Conservation (phyloP, 1,140 invertebrate species). For the Gerris buenoi region DNA sequence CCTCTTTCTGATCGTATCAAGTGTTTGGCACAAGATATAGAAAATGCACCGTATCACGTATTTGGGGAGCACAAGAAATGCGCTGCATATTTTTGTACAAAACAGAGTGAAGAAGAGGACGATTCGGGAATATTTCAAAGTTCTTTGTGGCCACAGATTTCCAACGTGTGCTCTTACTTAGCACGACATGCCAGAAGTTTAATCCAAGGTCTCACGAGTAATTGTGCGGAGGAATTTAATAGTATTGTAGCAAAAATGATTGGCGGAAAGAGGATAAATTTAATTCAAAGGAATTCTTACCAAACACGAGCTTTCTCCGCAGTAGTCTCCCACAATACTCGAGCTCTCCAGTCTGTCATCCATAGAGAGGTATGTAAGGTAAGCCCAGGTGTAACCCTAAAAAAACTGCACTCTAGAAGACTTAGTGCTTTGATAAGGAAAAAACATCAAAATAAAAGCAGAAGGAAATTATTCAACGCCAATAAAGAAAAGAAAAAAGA, state of each 20-base stretch:
- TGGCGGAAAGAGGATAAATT: constrained; percentile 18
- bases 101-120: not conserved
- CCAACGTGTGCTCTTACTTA: no score
- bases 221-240: constrained; percentile 16
- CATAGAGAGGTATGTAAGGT: not conserved
- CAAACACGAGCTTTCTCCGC: not conserved
- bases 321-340: not conserved
- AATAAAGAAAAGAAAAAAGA: no score
- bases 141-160: no score
- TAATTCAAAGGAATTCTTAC: constrained; percentile 3
- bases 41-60: not conserved
- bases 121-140: no score
- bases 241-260: constrained; percentile 11
- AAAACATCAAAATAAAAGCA: no score
- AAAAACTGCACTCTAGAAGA: no score
- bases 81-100: not conserved
- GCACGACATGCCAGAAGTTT: constrained; percentile 5
- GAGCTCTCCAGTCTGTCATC: not conserved
- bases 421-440: no score
- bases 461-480: no score
- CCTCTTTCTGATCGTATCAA: no score
- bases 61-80: not conserved
- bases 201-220: constrained; percentile 12
- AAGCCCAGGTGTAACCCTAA: not conserved
- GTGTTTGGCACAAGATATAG: no score